These are phyloP conservation scores for Halictus ligatus DNA, from an alignment of 2,888 invertebrate species.

Conservation along the genomic window DNA sequence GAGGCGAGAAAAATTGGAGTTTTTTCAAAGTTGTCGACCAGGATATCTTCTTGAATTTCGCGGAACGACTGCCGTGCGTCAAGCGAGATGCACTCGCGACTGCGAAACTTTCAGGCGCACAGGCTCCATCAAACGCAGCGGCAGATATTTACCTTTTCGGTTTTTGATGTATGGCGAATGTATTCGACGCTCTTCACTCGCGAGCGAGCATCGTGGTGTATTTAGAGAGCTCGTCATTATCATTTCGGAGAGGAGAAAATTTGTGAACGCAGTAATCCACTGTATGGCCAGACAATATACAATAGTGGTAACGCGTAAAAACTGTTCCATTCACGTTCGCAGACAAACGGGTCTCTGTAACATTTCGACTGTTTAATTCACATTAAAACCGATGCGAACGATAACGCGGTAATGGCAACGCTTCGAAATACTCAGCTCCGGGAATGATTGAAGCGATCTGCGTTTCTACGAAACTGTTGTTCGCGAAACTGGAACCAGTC, in stretches of 20 bases:
- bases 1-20: not conserved
- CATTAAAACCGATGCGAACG: not conserved
- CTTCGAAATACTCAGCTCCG: not conserved
- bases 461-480: not conserved
- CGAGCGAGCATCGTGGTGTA: not conserved
- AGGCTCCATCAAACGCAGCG: not conserved
- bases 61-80: slow-evolving; percentile 15
- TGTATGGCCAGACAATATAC: not conserved
- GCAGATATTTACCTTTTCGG: not conserved
- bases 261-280: not conserved
- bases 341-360: not conserved
- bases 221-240: slow-evolving; percentile 11
- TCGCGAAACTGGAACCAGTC: not conserved
- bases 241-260: not conserved
- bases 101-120: not conserved
- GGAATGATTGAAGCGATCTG: not conserved
- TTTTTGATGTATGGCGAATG: not conserved
- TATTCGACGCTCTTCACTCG: not conserved
- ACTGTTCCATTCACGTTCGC: not conserved
- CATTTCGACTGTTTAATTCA: slow-evolving; percentile 7
- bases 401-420: not conserved
- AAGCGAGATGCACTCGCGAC: slow-evolving; percentile 14
- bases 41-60: slow-evolving; percentile 18
- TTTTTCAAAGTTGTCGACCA: not conserved
- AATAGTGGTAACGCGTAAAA: slow-evolving; percentile 5